These are phyloP conservation scores for Henricia sp. DNA, from an alignment of 53 echinoderm and acorn worm species.

Conservation along the genomic window DNA sequence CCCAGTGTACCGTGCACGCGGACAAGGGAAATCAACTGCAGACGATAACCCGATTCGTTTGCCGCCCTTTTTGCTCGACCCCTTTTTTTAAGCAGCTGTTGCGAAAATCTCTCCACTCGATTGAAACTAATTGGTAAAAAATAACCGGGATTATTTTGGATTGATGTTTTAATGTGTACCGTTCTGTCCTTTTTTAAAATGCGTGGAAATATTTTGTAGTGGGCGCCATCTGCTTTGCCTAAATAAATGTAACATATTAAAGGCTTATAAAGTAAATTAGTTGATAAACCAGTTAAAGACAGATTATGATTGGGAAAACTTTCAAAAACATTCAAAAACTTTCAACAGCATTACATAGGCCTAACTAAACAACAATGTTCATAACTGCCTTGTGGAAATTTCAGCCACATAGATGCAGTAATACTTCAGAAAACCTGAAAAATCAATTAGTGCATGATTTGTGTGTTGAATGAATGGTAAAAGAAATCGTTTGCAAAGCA, in stretches of 20 bases:
- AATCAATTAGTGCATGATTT: too few relatives aligned
- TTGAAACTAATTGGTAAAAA: background rate
- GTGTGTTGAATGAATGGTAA: too few relatives aligned
- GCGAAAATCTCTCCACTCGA: background rate
- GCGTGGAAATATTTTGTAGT: background rate
- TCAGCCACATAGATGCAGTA: too few relatives aligned
- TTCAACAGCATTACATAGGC: too few relatives aligned
- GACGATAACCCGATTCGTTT: conserved; percentile 36
- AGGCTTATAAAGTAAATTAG: too few relatives aligned
- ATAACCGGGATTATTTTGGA: background rate
- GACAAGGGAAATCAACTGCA: conserved; percentile 41
- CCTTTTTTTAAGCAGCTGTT: background rate
- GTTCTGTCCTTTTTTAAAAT: background rate
- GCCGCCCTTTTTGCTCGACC: background rate
- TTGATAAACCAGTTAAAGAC: too few relatives aligned
- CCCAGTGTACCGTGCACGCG: background rate
- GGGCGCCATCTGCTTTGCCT: background rate
- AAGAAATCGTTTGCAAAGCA: too few relatives aligned
- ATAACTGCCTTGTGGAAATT: too few relatives aligned
- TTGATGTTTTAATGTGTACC: background rate
- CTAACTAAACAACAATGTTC: too few relatives aligned
- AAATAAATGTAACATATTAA: background rate
- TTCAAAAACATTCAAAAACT: too few relatives aligned
- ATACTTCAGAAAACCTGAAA: too few relatives aligned
- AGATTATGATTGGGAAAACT: too few relatives aligned